These are phyloP conservation scores for Ptilorrhoa leucosticta DNA, from an alignment of 2,113 vertebrate species.

Conservation along the genomic window DNA sequence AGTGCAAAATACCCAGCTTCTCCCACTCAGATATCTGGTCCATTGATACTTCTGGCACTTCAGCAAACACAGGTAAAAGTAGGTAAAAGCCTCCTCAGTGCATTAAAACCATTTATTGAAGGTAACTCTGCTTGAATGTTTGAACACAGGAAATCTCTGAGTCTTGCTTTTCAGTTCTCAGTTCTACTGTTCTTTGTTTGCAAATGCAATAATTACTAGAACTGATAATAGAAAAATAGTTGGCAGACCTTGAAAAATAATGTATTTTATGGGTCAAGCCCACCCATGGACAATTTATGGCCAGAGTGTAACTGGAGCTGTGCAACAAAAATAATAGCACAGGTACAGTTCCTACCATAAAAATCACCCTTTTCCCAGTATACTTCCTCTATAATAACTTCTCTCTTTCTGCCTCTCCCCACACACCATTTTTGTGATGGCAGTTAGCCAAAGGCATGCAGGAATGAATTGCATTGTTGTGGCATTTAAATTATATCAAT, in stretches of 20 bases:
- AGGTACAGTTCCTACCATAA: neutral
- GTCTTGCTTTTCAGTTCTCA: neutral
- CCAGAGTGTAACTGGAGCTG: neutral
- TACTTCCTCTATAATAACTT: neutral
- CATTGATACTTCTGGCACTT: neutral
- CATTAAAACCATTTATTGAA: neutral
- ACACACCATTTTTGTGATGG: neutral
- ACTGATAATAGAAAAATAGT: neutral
- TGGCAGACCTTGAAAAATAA: neutral
- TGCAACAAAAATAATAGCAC: neutral
- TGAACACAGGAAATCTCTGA: neutral
- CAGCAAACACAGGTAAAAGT: neutral
- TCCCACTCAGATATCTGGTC: neutral
- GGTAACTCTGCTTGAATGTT: neutral
- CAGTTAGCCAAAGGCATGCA: conserved; percentile 24
- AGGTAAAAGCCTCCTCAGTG: neutral
- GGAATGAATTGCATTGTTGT: conserved; percentile 33
- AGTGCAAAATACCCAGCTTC: neutral
- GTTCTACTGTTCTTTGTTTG: neutral
- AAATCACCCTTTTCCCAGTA: neutral
- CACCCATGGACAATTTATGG: neutral
- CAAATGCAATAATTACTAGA: neutral
- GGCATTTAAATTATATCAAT: conserved; percentile 50
- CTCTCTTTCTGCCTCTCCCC: neutral
- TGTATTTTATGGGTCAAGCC: neutral